phyloP scores from a whole-genome alignment of 1,140 invertebrate species.

The Cydia strobilella region DNA sequence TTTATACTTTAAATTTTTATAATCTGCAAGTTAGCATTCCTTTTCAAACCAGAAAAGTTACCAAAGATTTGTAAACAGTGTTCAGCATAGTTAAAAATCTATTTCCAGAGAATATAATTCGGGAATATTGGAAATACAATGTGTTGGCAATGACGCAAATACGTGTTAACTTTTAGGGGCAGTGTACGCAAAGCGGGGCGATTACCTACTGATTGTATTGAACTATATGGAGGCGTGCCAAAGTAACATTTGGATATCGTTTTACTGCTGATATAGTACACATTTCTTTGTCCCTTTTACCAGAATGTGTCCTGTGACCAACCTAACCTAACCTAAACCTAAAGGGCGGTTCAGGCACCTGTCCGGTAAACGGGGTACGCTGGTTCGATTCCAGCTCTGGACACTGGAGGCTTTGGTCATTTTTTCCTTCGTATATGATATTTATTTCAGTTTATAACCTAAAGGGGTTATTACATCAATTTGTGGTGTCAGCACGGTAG shows the following conservation, averaged over 20 bases:
- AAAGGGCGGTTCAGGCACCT: no score
- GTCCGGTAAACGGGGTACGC: no score
- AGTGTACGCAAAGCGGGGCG: background rate
- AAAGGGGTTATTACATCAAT: no score
- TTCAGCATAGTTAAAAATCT: constrained; percentile 11
- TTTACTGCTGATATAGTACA: background rate
- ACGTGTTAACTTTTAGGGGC: background rate
- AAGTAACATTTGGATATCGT: background rate
- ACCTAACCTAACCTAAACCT: no score
- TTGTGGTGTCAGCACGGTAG: no score
- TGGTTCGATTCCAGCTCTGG: no score
- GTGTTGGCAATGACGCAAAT: background rate
- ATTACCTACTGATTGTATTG: background rate
- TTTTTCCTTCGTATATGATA: no score
- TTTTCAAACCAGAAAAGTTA: background rate
- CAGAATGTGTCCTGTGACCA: no score
- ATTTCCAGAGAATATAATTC: background rate
- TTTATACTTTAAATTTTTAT: no score
- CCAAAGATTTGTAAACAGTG: background rate
- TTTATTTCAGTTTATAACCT: no score
- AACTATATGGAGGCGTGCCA: background rate
- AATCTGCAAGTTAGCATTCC: background rate
- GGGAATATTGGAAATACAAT: background rate
- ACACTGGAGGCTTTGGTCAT: no score
- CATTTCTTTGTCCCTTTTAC: no score